phyloP scores from a whole-genome alignment of 2,113 vertebrate genomes.

The Mastomys natalensis region DNA sequence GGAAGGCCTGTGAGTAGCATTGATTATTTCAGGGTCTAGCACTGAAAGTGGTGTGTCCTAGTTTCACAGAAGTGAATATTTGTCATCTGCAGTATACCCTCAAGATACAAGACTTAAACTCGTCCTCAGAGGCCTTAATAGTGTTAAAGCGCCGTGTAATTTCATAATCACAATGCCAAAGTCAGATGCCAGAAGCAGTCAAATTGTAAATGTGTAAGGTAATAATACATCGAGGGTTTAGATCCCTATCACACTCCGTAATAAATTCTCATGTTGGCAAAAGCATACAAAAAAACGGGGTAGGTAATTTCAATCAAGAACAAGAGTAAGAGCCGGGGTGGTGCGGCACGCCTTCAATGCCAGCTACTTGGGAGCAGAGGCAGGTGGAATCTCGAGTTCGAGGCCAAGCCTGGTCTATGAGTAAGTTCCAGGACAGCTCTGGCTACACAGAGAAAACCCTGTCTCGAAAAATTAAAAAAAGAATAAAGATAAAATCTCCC shows the following conservation, averaged over 20 bases:
- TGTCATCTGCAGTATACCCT: not conserved
- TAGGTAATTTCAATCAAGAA: slow-evolving; percentile 12
- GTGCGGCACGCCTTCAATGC: no score
- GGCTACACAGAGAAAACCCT: no score
- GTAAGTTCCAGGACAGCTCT: no score
- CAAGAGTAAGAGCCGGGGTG: no score
- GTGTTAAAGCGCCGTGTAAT: slow-evolving; percentile 40
- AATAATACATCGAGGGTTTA: slow-evolving; percentile 44
- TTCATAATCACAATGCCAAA: slow-evolving; percentile 45
- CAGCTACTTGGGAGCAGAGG: no score
- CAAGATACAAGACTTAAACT: slow-evolving; percentile 26
- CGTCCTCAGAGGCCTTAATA: slow-evolving; percentile 9
- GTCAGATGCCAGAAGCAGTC: not conserved
- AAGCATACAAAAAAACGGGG: no score
- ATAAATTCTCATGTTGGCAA: slow-evolving; percentile 51
- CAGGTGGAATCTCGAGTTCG: no score
- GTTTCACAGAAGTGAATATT: slow-evolving; percentile 25
- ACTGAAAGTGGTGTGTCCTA: not conserved
- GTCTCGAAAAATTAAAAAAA: no score
- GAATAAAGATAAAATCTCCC: not conserved
- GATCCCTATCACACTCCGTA: not conserved
- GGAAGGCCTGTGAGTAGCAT: slow-evolving; percentile 26
- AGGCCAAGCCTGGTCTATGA: no score
- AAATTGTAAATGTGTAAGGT: slow-evolving; percentile 20
- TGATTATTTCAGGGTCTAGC: slow-evolving; percentile 35